Evolutionary conservation across 2,888 invertebrate genomes (phyloP).

Genomic region (Acronicta leporina): DNA sequence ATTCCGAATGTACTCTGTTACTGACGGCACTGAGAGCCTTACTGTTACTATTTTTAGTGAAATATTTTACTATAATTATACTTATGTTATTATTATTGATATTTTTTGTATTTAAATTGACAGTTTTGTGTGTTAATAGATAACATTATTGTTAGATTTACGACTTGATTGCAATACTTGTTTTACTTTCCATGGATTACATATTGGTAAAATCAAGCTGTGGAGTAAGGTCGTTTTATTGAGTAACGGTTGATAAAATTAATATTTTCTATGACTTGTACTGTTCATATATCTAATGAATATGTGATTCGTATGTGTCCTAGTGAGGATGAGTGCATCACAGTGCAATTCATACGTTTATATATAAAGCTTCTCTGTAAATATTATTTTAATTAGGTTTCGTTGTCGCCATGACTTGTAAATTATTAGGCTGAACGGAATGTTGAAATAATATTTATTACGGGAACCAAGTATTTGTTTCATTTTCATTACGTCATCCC

Average conservation of each 20-base stretch:
- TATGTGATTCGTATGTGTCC: conserved; percentile 38
- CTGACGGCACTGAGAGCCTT: conserved; percentile 54
- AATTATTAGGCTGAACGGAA: conserved; percentile 73
- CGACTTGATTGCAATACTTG: conserved; percentile 48
- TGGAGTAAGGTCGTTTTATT: conserved; percentile 70
- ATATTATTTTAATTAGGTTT: conserved; percentile 84
- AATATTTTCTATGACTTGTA: conserved; percentile 64
- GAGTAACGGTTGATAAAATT: conserved; percentile 65
- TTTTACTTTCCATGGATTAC: conserved; percentile 46
- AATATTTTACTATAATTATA: conserved; percentile 69
- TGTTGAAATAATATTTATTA: conserved; percentile 88
- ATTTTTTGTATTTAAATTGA: conserved; percentile 71
- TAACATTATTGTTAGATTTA: conserved; percentile 59
- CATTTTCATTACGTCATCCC: conserved; percentile 45
- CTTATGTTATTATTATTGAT: conserved; percentile 66
- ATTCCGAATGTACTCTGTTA: conserved; percentile 51
- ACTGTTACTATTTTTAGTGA: conserved; percentile 63
- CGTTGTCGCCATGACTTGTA: conserved; percentile 69
- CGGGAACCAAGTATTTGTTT: conserved; percentile 72
- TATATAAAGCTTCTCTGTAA: conserved; percentile 78
- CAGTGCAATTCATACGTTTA: conserved; percentile 67
- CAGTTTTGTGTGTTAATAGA: conserved; percentile 64
- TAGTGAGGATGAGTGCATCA: conserved; percentile 30
- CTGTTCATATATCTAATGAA: conserved; percentile 51
- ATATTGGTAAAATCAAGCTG: conserved; percentile 63